Percentiles rank a stretch among this genome's conserved stretches.
Conservation (phyloP, 2,888 invertebrate genomes). For the Apodemia duryi region DNA sequence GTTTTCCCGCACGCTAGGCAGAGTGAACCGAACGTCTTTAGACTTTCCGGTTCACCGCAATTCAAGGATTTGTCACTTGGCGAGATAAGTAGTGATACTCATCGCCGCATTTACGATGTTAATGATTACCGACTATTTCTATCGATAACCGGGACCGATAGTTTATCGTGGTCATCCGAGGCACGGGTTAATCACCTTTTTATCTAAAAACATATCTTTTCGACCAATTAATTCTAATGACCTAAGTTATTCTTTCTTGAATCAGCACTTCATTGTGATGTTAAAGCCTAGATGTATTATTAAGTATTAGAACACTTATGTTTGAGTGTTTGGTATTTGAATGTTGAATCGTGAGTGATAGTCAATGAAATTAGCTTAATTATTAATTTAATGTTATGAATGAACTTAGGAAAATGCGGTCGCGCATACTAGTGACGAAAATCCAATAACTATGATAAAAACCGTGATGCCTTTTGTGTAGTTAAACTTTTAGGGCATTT, state of each 20-base stretch:
- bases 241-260: constrained; percentile 62
- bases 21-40: no score
- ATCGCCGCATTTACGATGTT: no score
- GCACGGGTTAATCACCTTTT: constrained; percentile 53
- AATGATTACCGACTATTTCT: no score
- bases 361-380: constrained; percentile 76
- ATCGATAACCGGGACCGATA: no score
- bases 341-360: constrained; percentile 70
- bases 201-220: constrained; percentile 70
- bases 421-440: constrained; percentile 78
- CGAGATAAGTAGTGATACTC: no score
- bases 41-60: no score
- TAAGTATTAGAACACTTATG: constrained; percentile 77
- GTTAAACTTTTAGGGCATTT: constrained; percentile 74
- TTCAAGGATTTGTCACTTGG: no score
- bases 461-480: constrained; percentile 73
- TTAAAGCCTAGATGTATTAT: constrained; percentile 74
- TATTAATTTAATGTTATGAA: constrained; percentile 73
- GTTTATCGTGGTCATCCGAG: no score
- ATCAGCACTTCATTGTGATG: constrained; percentile 73
- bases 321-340: constrained; percentile 65
- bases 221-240: constrained; percentile 72
- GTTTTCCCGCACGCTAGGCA: no score
- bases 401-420: constrained; percentile 76
- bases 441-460: constrained; percentile 75